A percentile compares a stretch with the other conserved stretches of the same genome.
These are phyloP conservation scores for Fragum sueziense DNA, from an alignment of 2,888 invertebrate genomes.

Conservation along the genomic window DNA sequence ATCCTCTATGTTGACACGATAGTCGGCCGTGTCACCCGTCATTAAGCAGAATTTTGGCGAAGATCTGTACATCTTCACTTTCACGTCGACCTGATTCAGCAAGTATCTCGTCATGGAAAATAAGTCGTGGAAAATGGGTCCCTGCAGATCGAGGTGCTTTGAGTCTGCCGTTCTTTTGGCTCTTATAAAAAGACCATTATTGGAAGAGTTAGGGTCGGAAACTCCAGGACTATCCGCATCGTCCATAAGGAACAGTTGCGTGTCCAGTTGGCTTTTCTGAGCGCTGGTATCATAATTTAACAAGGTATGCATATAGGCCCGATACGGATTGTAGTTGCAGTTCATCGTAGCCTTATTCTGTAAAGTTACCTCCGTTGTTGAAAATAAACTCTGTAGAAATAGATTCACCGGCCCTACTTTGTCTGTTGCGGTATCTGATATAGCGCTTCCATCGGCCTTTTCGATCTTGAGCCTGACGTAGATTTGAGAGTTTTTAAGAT, in stretches of 20 bases:
- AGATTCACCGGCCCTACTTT: constrained; percentile 47
- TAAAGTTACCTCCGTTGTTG: constrained; percentile 52
- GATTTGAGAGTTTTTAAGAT: constrained; percentile 48
- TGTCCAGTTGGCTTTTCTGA: constrained; percentile 26
- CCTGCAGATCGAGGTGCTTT: constrained; percentile 35
- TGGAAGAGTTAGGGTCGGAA: constrained; percentile 26
- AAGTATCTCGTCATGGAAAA: constrained; percentile 47
- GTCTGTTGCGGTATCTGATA: not conserved
- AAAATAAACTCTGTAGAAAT: constrained; percentile 55
- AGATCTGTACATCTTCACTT: constrained; percentile 47
- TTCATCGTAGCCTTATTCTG: constrained; percentile 53
- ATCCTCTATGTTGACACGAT: constrained; percentile 29
- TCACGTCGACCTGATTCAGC: constrained; percentile 53
- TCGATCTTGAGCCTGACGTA: constrained; percentile 44
- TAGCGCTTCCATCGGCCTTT: constrained; percentile 43
- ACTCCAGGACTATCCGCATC: constrained; percentile 37
- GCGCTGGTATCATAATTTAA: constrained; percentile 48
- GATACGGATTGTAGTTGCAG: constrained; percentile 55
- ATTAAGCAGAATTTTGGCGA: constrained; percentile 42
- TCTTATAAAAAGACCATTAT: constrained; percentile 30
- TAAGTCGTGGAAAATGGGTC: constrained; percentile 48
- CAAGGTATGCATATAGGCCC: constrained; percentile 48
- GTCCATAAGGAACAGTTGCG: constrained; percentile 44
- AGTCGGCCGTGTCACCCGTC: too few species aligned
- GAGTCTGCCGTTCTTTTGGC: constrained; percentile 18